A percentile compares a stretch with the other conserved stretches of the same genome.
Evolutionary conservation across 2,113 vertebrate species (phyloP).

Genomic region (Dermatemys mawii): DNA sequence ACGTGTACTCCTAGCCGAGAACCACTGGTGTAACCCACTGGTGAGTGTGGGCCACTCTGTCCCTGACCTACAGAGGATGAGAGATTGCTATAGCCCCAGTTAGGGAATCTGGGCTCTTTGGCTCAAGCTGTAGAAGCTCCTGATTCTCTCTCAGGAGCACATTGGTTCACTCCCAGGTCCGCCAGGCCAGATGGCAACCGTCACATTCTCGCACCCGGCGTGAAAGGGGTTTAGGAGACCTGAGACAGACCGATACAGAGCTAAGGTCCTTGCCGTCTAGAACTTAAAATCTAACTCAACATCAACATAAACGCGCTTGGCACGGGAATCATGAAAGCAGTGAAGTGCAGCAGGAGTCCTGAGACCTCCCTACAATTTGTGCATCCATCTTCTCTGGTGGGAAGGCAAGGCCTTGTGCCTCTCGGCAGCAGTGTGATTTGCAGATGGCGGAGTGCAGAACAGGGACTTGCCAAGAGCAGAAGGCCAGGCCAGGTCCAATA

Average conservation of each 20-base stretch:
- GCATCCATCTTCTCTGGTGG: not conserved
- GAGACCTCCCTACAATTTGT: not conserved
- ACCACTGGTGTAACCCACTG: not conserved
- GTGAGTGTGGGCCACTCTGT: not conserved
- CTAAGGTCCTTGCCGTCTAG: not conserved
- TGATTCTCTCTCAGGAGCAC: not conserved
- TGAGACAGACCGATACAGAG: not conserved
- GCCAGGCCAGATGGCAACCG: not conserved
- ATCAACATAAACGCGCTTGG: rapidly evolving
- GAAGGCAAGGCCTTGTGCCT: not conserved
- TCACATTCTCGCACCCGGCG: rapidly evolving
- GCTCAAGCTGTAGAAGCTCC: not conserved
- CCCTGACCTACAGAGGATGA: not conserved
- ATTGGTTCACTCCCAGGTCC: rapidly evolving
- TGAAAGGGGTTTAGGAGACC: not conserved
- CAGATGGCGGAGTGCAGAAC: too few species aligned
- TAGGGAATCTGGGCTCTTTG: not conserved
- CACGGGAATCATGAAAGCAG: rapidly evolving
- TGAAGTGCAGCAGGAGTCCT: not conserved
- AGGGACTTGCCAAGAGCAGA: not conserved
- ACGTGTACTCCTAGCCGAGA: too few species aligned
- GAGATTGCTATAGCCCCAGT: not conserved
- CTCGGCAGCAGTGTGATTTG: not conserved
- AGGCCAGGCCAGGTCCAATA: not conserved
- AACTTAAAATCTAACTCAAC: rapidly evolving